A percentile compares a stretch with the other conserved stretches of the same genome.
Evolutionary conservation across 1,140 invertebrate genomes (phyloP).

Genomic region (Copidosoma floridanum): DNA sequence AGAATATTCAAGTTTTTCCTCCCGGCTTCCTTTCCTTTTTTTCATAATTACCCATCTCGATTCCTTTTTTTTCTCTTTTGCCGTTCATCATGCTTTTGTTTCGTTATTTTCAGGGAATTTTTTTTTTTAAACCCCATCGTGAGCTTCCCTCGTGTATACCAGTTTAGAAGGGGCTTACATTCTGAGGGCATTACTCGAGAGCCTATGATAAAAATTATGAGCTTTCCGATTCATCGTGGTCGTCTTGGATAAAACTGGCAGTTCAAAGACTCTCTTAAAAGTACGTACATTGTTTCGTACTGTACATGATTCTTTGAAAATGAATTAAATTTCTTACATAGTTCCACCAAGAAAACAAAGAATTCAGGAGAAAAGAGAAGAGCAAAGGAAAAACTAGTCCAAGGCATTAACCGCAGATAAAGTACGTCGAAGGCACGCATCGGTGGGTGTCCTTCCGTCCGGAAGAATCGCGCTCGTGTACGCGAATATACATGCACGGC

Average conservation of each 20-base stretch:
- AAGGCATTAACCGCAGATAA: no score
- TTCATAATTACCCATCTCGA: neutral
- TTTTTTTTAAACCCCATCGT: neutral
- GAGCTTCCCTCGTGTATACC: neutral
- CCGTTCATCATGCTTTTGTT: neutral
- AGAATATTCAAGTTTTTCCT: conserved; percentile 28
- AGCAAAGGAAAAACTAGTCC: no score
- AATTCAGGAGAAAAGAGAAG: no score
- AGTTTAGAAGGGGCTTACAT: neutral
- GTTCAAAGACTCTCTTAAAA: no score
- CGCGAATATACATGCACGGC: neutral
- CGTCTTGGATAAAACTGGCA: no score
- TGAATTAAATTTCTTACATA: no score
- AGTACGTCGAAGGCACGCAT: neutral
- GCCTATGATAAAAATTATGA: no score
- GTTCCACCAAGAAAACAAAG: no score
- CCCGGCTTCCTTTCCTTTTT: neutral
- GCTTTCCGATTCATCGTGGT: no score
- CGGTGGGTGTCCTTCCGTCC: neutral
- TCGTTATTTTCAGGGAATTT: neutral
- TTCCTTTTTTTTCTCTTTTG: neutral
- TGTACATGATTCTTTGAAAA: no score
- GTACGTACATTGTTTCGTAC: no score
- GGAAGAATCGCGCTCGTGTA: conserved; percentile 1
- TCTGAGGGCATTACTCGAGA: no score